Evolutionary conservation across 2,113 vertebrate species (phyloP).

Genomic region (Eretmodus cyanostictus): DNA sequence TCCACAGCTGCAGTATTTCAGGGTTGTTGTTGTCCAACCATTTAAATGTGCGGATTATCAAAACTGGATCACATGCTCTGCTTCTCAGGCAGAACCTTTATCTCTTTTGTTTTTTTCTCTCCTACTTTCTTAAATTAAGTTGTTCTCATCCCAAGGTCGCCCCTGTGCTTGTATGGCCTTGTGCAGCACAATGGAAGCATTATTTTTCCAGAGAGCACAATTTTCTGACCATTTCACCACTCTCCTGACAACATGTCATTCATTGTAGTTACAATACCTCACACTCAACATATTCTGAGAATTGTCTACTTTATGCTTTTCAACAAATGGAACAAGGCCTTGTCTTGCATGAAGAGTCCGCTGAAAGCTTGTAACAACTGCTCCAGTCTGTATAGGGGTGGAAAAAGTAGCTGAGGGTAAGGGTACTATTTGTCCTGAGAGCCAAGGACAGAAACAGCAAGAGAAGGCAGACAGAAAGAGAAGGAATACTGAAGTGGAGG

Average conservation of each 20-base stretch:
- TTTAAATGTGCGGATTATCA: slow-evolving; percentile 29
- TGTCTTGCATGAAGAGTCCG: not conserved
- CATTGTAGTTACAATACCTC: not conserved
- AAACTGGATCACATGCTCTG: not conserved
- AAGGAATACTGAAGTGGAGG: not conserved
- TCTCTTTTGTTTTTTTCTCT: not conserved
- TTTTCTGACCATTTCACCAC: not conserved
- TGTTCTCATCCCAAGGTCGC: not conserved
- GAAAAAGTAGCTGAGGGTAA: not conserved
- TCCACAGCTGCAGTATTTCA: not conserved
- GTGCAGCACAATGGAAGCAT: not conserved
- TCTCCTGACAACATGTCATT: not conserved
- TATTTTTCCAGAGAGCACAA: not conserved
- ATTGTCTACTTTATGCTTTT: slow-evolving; percentile 4
- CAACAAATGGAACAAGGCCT: slow-evolving; percentile 6
- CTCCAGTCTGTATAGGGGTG: not conserved
- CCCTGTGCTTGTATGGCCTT: not conserved
- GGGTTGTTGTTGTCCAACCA: not conserved
- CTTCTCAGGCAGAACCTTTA: not conserved
- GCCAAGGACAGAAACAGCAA: not conserved
- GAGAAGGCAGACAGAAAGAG: not conserved
- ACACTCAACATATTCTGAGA: not conserved
- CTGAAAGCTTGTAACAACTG: not conserved
- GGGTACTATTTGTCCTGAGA: not conserved
- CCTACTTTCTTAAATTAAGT: not conserved